phyloP scores from a whole-genome alignment of 2,797 vertebrate genomes.

The Uromys caudimaculatus region DNA sequence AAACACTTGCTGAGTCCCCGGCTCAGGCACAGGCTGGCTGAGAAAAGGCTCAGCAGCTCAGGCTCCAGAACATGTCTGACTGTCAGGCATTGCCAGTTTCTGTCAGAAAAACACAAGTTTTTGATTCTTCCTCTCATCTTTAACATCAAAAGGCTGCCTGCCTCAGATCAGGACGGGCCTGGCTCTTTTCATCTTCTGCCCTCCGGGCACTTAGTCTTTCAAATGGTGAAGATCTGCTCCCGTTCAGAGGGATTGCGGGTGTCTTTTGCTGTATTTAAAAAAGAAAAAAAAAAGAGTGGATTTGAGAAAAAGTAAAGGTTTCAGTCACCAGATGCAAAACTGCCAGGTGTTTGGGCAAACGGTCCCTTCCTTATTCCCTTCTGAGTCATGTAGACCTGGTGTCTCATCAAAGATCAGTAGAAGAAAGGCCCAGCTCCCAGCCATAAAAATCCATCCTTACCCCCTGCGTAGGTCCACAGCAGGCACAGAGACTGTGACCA shows the following conservation, averaged over 20 bases:
- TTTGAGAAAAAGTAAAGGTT: constrained; percentile 5
- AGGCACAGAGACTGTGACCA: not conserved
- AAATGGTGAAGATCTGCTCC: not conserved
- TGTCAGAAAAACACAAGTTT: constrained; percentile 11
- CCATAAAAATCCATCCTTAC: not conserved
- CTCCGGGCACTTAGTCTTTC: constrained; percentile 54
- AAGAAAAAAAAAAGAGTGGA: not conserved
- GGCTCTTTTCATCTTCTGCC: constrained; percentile 58
- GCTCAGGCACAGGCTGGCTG: not conserved
- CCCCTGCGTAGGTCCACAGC: not conserved
- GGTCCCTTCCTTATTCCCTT: not conserved
- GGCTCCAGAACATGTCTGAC: not conserved
- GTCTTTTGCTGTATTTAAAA: constrained; percentile 38
- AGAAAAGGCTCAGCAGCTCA: not conserved
- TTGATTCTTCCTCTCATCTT: constrained; percentile 35
- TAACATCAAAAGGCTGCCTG: constrained; percentile 57
- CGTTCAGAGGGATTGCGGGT: constrained; percentile 33
- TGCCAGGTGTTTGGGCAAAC: not conserved
- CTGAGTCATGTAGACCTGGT: not conserved
- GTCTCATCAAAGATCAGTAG: not conserved
- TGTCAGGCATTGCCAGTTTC: not conserved
- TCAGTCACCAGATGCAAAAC: not conserved
- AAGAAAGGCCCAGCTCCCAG: not conserved
- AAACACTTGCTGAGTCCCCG: not conserved
- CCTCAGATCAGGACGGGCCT: constrained; percentile 48